Evolutionary conservation across 2,797 vertebrate species (phyloP).

Genomic region (Sparidentex hasta): DNA sequence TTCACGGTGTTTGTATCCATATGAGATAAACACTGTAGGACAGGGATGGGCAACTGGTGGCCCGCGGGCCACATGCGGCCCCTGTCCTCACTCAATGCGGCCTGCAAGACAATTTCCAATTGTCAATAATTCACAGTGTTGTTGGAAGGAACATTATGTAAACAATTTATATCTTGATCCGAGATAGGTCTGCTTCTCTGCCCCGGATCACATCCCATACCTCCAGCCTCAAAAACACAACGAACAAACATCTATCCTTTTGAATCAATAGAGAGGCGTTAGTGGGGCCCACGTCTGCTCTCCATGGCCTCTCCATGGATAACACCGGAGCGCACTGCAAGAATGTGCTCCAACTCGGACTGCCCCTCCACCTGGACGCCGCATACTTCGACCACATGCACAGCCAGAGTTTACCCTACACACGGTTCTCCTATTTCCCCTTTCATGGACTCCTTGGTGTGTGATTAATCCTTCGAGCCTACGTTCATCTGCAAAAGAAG

Average conservation of each 20-base stretch:
- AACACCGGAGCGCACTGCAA: constrained; percentile 51
- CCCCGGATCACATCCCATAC: constrained; percentile 71
- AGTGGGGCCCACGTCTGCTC: constrained; percentile 70
- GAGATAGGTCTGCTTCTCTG: constrained; percentile 60
- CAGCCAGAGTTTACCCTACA: constrained; percentile 57
- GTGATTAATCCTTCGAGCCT: constrained; percentile 89
- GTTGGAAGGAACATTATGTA: too few species aligned
- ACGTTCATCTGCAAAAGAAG: constrained; percentile 92
- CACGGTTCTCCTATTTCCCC: constrained; percentile 63
- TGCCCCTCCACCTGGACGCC: constrained; percentile 81
- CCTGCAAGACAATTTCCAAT: too few species aligned
- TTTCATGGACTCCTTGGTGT: constrained; percentile 65
- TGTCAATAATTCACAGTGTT: too few species aligned
- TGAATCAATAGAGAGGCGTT: constrained; percentile 45
- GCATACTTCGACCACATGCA: constrained; percentile 80
- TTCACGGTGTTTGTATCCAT: neutral
- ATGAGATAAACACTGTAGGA: neutral
- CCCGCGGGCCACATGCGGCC: too few species aligned
- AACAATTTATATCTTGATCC: constrained; percentile 68
- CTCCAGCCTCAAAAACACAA: constrained; percentile 38
- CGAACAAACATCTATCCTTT: neutral
- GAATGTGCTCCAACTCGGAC: constrained; percentile 76
- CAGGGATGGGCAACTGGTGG: too few species aligned
- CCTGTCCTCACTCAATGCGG: too few species aligned
- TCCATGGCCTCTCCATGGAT: constrained; percentile 72